Base-by-base conservation (phyloP, 1,140 invertebrate genomes). In the Diorhabda sublineata region DNA sequence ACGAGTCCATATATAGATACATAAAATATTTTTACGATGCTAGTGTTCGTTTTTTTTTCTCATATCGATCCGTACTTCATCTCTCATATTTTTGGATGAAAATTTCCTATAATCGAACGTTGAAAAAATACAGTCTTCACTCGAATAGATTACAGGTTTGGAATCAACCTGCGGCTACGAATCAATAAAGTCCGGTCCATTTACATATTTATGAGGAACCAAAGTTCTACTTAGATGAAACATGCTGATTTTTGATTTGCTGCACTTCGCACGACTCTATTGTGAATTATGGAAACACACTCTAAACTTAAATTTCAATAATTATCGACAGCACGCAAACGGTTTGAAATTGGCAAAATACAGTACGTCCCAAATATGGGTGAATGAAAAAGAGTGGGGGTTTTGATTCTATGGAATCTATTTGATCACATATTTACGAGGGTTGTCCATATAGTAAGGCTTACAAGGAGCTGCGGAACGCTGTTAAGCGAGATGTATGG, bases 121-220 rank as follows among this genome's bases (percentile, higher is more conserved):
- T 45, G 42, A 64, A 64, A 64, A 64, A 64, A 64, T 64, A 52
- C 62, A 47, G 62, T 64, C 62, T 64, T 68, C 66, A 60, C 41
- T 41, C 67, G 52, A 56, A 68, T 44, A 69, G 63, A 69, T 69
- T 69, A 60, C 45, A 64, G 57, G 68, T 64, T 69, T 64, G 45
- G 11, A 60, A 42, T 42, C 9, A 26, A 68, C 62, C 62, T 65
- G 57, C 8, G 60, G 62, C 42, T 26, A 45, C 43, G 45, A 52
- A 61, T 68, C 68, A 45, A 66, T 69, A 66, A 47, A 61, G 68
- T 69, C 57, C 64, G 56, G 42, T 56, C 44, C 41, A 69, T 69
- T 64, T 69, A 62, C 63, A 69, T 69, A 66, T 69, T 69, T 47
- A 61, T 44, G 64, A 69, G 57, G 11, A 64, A 64, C 62, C 62